Base-by-base conservation (phyloP, 2,888 invertebrate species). In the Lycocerus yunnanus region DNA sequence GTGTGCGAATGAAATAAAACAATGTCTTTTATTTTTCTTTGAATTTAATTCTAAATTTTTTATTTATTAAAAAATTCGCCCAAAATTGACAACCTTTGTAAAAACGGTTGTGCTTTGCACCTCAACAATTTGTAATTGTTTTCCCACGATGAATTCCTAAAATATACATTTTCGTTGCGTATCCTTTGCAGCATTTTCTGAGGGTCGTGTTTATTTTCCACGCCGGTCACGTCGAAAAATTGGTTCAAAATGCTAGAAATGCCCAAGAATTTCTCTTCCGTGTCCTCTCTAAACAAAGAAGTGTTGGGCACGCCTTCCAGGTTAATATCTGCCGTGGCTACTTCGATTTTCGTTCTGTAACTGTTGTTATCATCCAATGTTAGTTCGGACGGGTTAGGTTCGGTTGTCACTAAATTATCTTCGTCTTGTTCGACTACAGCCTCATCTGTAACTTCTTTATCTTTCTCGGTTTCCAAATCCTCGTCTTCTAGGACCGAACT, bases 81-180 rank as follows among this genome's bases (percentile, higher is more conserved):
- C 76, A 93, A 91, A 78, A 95, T 88, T 14, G 94, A 93, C 85
- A 95, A 90, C 82, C 93, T 90, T 85, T 94, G 93, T 75, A 94
- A 86, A 86, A 95, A 96, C 14, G 94, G 93, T 72, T 95, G 95
- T 1, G 95, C 93, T 68, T 92, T 92, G 81, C 97, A 97, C 66
- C 93, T 90, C 72, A 97, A 88, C 13, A 93, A 84, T 75, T 93
- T 91, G 85, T 92, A 94, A 83, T 91, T 91, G 60, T 88, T 85
- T 13, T 88, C 87, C 84, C 91, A 91, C 0, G 91, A 90, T 77
- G 89, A 87, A 83, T 92, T 92, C 8, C 89, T 89, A 72, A 92
- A 90, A 83, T 89, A 88, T 71, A 91, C 90, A 79, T 92, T 91
- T 74, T 89, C 90, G 15, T 80, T 83, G 3, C 93, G 89, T 75